Base-by-base conservation (phyloP, 2,113 vertebrate genomes). In the Spermophilus dauricus region DNA sequence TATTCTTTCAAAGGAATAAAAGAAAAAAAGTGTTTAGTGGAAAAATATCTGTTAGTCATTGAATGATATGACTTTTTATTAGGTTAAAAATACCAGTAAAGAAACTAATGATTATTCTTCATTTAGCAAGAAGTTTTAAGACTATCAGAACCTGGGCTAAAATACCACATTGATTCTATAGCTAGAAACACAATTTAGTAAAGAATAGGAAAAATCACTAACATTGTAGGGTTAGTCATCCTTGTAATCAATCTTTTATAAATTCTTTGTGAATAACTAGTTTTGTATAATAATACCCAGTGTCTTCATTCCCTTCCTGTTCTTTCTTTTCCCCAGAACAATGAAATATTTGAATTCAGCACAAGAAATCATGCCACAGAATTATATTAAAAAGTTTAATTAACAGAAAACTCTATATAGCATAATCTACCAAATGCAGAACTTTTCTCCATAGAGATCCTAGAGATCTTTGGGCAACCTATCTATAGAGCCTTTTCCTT, bases 331-430 rank as follows among this genome's bases (percentile, higher is more conserved):
- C 34, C n/a, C 16, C 10, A 39, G 76, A 63, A 75, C 26, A n/a
- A 93, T 90, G 70, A 96, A 86, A 39, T 90, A 88, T 70, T 92
- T 85, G 56, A 96, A 92, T 95, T 92, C 22, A 94, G 4, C 39
- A 67, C 48, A 78, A 75, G 24, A 87, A 83, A 42, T 45, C 75
- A 80, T 82, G 26, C 22, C 37, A 92, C 28, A 48, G 56, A 93
- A 65, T 92, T 83, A 75, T 63, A 83, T 56, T 73, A 83, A 94
- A 86, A 88, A 20, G 58, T 81, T 82, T 89, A 45, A 45, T 45
- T 45, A 45, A 45, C 45, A 45, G 45, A 45, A 45, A 95, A 92
- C 82, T 76, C 53, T 83, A 8, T 11, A 5, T 45, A 24, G 53
- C 48, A 20, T 86, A 51, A 67, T 58, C 87, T 96, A 63, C 67